Percentiles rank a stretch among this genome's conserved stretches.
Conservation (phyloP, 2,113 vertebrate genomes). For the Pycnonotus jocosus region DNA sequence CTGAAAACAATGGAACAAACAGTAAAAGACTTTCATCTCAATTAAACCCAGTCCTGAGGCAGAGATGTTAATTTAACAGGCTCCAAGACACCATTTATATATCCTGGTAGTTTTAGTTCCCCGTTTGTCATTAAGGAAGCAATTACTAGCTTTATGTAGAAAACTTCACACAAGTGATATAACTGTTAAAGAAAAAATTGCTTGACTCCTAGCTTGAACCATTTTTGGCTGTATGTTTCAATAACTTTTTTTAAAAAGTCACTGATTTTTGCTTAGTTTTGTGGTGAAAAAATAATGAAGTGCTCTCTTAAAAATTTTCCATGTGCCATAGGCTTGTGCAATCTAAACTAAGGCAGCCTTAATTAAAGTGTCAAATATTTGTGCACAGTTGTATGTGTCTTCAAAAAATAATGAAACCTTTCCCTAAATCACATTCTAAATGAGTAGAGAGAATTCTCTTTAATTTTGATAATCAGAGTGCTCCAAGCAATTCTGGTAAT, state of each 20-base stretch:
- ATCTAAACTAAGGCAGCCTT: conserved; percentile 10
- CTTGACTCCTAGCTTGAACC: conserved; percentile 12
- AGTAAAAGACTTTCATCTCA: conserved; percentile 64
- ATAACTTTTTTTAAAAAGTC: conserved; percentile 13
- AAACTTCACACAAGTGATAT: conserved; percentile 63
- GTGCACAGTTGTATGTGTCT: not conserved
- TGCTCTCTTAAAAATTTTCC: not conserved
- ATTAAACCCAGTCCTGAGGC: conserved; percentile 65
- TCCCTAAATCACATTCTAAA: not conserved
- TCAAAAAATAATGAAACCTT: not conserved
- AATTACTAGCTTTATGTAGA: conserved; percentile 66
- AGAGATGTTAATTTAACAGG: conserved; percentile 70
- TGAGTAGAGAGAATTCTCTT: not conserved
- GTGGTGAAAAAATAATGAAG: conserved; percentile 46
- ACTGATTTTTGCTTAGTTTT: not conserved
- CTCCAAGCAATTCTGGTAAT: not conserved
- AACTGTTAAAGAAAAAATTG: conserved; percentile 54
- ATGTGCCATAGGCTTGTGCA: not conserved
- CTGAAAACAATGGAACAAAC: conserved; percentile 60
- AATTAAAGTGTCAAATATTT: conserved; percentile 6
- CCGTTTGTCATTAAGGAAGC: conserved; percentile 61
- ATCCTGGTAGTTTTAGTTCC: conserved; percentile 61
- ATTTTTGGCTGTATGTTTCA: conserved; percentile 40
- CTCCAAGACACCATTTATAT: conserved; percentile 62
- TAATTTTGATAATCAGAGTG: not conserved